Evolutionary conservation across 2,113 vertebrate species (phyloP).

Genomic region (Bos taurus): ARS-UCD2.0 NC_037356.1:25493001-25493500

Average conservation of each 20-base stretch:
- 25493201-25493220: not conserved
- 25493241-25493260: not conserved
- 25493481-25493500: not conserved
- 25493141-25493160: not conserved
- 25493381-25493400: not conserved
- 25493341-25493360: not conserved
- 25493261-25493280: not conserved
- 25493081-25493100: constrained; percentile 28
- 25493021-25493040: constrained; percentile 66
- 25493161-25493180: not conserved
- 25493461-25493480: not conserved
- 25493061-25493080: constrained; percentile 15
- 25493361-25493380: not conserved
- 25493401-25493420: not conserved
- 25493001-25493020: constrained; percentile 50
- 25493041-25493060: constrained; percentile 57
- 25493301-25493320: not conserved
- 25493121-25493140: not conserved
- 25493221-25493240: not conserved
- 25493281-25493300: not conserved
- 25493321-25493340: not conserved
- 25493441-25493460: not conserved
- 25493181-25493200: not conserved
- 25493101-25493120: constrained; percentile 5
- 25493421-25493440: not conserved